A percentile compares a stretch with the other conserved stretches of the same genome.
These are phyloP conservation scores for Tenthredo mesomela DNA, from an alignment of 2,888 invertebrate species.

Conservation along the genomic window DNA sequence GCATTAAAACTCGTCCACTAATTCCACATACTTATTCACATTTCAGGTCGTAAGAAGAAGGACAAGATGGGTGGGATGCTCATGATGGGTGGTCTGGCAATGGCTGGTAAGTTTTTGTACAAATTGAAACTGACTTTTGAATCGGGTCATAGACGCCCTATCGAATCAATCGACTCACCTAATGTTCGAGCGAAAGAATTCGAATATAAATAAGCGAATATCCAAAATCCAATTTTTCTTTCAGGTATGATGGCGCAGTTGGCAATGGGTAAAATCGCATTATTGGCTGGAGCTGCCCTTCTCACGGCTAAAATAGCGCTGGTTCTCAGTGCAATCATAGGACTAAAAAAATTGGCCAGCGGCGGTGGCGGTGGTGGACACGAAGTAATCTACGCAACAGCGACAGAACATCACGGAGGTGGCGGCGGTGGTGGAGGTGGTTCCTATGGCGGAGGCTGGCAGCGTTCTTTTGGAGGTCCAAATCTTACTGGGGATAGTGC, in stretches of 20 bases:
- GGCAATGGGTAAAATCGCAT: conserved; percentile 84
- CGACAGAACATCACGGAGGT: conserved; percentile 75
- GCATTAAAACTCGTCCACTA: neutral
- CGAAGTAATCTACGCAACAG: conserved; percentile 81
- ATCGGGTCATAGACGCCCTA: no score
- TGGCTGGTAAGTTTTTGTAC: conserved; percentile 76
- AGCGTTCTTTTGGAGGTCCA: conserved; percentile 68
- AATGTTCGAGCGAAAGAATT: neutral
- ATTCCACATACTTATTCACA: neutral
- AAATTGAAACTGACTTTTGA: neutral
- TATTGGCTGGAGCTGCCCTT: conserved; percentile 84
- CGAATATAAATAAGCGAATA: neutral
- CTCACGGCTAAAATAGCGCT: conserved; percentile 85
- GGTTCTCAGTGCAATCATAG: conserved; percentile 82
- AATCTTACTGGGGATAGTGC: conserved; percentile 35
- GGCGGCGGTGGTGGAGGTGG: conserved; percentile 73
- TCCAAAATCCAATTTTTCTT: conserved; percentile 43
- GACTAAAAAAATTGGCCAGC: conserved; percentile 82
- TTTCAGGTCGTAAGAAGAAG: conserved; percentile 80
- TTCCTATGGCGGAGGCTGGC: conserved; percentile 73
- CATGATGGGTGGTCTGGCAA: conserved; percentile 82
- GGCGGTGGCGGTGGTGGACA: conserved; percentile 79
- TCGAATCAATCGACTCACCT: neutral
- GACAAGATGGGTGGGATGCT: conserved; percentile 79
- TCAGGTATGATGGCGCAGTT: conserved; percentile 83